Conservation (phyloP, 2,113 vertebrate species). For the Delphinapterus leucas region DNA sequence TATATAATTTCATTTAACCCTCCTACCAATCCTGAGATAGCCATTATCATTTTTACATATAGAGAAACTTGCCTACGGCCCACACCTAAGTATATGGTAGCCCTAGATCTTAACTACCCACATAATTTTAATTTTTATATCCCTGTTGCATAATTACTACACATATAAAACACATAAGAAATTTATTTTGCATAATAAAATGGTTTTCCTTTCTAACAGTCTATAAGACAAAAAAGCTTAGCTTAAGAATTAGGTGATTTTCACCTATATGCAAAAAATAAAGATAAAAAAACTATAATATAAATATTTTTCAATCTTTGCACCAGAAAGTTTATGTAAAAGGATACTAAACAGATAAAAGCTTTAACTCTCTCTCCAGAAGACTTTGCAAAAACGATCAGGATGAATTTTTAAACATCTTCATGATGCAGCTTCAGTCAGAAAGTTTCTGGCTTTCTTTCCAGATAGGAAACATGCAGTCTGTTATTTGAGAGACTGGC, state of each 20-base stretch:
- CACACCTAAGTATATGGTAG: background rate
- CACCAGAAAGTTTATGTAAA: constrained; percentile 56
- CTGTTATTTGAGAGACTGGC: constrained; percentile 48
- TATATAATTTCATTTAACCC: background rate
- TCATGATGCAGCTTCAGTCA: constrained; percentile 48
- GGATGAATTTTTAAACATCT: constrained; percentile 41
- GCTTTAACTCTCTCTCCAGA: constrained; percentile 20
- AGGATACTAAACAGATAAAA: background rate
- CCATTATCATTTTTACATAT: background rate
- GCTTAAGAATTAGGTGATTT: constrained; percentile 8
- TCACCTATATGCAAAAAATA: background rate
- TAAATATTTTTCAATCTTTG: constrained; percentile 33
- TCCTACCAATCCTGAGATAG: background rate
- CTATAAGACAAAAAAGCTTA: background rate
- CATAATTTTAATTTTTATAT: background rate
- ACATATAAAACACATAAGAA: background rate
- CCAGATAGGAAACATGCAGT: constrained; percentile 57
- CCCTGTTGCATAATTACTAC: background rate
- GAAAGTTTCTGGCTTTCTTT: constrained; percentile 53
- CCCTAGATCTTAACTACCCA: background rate
- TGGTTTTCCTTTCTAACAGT: background rate
- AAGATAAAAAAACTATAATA: background rate
- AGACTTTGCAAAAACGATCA: constrained; percentile 69
- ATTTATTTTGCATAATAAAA: background rate
- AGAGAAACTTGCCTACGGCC: background rate